These are phyloP conservation scores for Harpagifer antarcticus DNA, from an alignment of 2,797 vertebrate genomes.

Conservation along the genomic window DNA sequence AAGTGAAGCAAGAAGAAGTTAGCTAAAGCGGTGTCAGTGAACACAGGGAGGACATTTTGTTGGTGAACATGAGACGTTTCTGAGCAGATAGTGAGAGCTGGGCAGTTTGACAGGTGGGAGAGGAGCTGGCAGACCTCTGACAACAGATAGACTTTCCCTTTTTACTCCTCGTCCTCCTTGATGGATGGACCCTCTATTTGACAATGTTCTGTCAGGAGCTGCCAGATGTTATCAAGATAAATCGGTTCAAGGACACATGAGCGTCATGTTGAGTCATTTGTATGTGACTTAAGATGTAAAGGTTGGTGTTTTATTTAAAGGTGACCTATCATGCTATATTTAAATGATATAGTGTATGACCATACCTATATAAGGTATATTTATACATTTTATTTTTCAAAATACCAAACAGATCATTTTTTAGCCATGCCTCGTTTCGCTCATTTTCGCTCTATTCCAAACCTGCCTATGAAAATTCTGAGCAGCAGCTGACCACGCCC, in stretches of 20 bases:
- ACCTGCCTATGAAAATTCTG: too few relatives aligned
- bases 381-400: too few relatives aligned
- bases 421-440: too few relatives aligned
- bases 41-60: slow-evolving; percentile 29
- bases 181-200: slow-evolving; percentile 41
- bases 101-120: slow-evolving; percentile 44
- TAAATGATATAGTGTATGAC: too few relatives aligned
- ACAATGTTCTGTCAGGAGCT: slow-evolving; percentile 51
- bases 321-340: too few relatives aligned
- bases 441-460: too few relatives aligned
- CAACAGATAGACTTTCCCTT: slow-evolving; percentile 15
- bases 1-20: slow-evolving; percentile 1
- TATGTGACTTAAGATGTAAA: background rate
- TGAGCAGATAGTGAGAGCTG: slow-evolving; percentile 35
- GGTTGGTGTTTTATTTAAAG: background rate
- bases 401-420: too few relatives aligned
- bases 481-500: too few relatives aligned
- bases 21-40: slow-evolving; percentile 7
- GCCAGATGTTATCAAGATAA: slow-evolving; percentile 43
- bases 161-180: slow-evolving; percentile 15
- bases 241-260: background rate
- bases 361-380: too few relatives aligned
- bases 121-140: slow-evolving; percentile 25
- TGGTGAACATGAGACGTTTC: slow-evolving; percentile 23
- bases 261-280: background rate